A percentile compares a stretch with the other conserved stretches of the same genome.
Conservation (phyloP, 2,113 vertebrate genomes). For the Muntiacus muntjak region DNA sequence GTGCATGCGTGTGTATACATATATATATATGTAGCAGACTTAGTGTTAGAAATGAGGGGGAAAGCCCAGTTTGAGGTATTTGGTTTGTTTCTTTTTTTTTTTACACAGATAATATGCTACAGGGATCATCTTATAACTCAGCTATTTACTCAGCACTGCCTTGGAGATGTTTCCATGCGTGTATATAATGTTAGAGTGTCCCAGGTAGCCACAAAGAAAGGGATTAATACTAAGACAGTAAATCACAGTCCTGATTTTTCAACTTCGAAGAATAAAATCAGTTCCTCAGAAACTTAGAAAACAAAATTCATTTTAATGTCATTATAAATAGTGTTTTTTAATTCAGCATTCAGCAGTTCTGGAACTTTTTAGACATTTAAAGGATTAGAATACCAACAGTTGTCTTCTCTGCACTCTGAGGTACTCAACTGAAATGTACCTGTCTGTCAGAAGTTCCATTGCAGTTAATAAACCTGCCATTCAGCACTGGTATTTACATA, state of each 20-base stretch:
- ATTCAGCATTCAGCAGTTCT: neutral
- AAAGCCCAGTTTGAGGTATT: neutral
- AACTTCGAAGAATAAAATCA: neutral
- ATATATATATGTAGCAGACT: neutral
- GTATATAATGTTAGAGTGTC: neutral
- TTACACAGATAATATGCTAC: neutral
- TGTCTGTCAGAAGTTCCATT: neutral
- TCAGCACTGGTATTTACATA: neutral
- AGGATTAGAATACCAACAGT: neutral
- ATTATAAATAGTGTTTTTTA: neutral
- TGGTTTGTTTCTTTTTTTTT: neutral
- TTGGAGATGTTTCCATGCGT: neutral
- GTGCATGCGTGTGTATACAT: neutral
- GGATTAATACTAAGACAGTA: neutral
- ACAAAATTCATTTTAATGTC: constrained; percentile 30
- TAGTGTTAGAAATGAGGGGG: neutral
- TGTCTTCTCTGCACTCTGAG: neutral
- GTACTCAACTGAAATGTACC: neutral
- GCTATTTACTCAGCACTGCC: neutral
- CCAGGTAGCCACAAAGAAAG: neutral
- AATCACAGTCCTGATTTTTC: neutral
- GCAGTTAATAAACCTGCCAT: neutral
- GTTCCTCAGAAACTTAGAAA: neutral
- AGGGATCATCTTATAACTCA: neutral
- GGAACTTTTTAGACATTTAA: neutral